Conservation (phyloP, 2,888 invertebrate genomes). For the Alloplasta piceator region DNA sequence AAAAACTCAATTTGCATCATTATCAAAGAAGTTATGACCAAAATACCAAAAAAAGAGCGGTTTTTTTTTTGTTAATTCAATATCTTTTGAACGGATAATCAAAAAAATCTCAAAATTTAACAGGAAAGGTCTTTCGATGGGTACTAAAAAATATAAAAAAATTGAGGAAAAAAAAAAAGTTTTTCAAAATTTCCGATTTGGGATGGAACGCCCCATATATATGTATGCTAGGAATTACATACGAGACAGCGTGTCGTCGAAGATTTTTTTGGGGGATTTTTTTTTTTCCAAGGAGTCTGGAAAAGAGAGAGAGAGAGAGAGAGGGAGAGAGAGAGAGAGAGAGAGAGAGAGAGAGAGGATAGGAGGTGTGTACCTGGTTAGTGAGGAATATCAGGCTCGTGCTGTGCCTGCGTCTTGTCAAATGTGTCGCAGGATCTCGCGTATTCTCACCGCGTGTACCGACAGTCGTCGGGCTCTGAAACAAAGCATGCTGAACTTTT, state of each 20-base stretch:
- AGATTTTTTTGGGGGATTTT: constrained; percentile 20
- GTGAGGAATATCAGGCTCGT: constrained; percentile 88
- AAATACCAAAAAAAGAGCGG: no score
- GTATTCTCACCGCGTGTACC: constrained; percentile 74
- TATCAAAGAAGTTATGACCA: no score
- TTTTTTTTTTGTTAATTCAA: no score
- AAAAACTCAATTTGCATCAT: no score
- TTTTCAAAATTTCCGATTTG: no score
- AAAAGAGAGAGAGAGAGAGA: constrained; percentile 57
- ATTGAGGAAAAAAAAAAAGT: no score
- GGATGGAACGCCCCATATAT: no score
- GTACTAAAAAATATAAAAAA: no score
- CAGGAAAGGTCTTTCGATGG: no score
- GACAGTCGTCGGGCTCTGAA: constrained; percentile 86
- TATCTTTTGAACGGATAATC: no score
- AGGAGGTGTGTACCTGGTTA: constrained; percentile 85
- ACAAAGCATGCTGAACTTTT: constrained; percentile 82
- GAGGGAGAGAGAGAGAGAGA: constrained; percentile 66
- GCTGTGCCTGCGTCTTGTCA: constrained; percentile 90
- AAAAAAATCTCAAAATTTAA: no score
- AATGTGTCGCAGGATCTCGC: constrained; percentile 85
- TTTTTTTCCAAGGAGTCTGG: constrained; percentile 28
- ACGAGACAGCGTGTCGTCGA: constrained; percentile 16
- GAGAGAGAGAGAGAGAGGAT: constrained; percentile 67
- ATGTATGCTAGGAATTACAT: neutral